Base-by-base conservation (phyloP, 2,888 invertebrate genomes). In the Mylabris sibirica region DNA sequence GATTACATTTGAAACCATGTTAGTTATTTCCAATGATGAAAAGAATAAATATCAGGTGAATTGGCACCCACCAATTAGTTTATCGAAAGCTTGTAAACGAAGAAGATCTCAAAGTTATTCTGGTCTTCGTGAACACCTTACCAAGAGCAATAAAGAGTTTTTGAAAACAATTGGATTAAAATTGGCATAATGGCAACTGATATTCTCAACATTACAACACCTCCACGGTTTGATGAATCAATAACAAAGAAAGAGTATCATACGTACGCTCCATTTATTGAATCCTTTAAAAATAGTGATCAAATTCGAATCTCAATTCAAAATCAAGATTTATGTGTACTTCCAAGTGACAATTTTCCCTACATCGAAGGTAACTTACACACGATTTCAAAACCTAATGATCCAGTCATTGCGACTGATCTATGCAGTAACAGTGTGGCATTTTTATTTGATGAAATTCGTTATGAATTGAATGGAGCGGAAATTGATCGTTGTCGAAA, bases 231-330 rank as follows among this genome's bases (percentile, higher is more conserved):
- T 72, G 77, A 78, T 74, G 73, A 77, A 66, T 69, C 66, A 11
- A 73, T 78, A 67, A 72, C 72, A 60, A 74, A 72, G 66, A 70
- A 71, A 64, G 70, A 77, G 66, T 72, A 72, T 72, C 79, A 77
- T 65, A 72, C 72, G 24, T 79, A 79, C 73, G 68, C 71, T 63
- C 76, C 78, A 65, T 79, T 77, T 71, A 69, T 77, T 66, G 67
- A 74, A 62, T 67, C 72, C 38, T 77, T 68, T 70, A 72, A 79
- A 66, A 72, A 74, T 60, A 81, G 75, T 71, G 80, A 79, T 78
- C 77, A 77, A 71, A 78, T 80, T 63, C 74, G 77, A 11, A 78
- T 80, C 63, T 74, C 75, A 38, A 72, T 80, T 60, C 75, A 79
- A 70, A 76, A 78, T 67, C 75, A 75, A 64, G 77, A 80, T 70